phyloP scores from a whole-genome alignment of 2,797 vertebrate species.

The Ctenopoma kingsleyae region DNA sequence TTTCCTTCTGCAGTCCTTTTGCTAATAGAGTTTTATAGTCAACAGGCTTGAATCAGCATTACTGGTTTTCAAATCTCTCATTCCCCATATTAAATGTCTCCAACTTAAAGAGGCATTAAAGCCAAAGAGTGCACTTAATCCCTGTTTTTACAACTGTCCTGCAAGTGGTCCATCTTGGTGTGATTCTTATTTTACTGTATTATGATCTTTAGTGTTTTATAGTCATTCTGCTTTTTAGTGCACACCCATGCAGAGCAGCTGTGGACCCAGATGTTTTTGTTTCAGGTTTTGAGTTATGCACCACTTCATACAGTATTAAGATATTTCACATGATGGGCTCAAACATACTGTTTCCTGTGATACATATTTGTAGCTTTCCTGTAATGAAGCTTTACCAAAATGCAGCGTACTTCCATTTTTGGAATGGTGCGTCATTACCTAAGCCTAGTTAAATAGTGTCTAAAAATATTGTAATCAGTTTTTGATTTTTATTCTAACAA shows the following conservation, averaged over 20 bases:
- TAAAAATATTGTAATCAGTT: not conserved
- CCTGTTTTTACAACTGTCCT: slow-evolving; percentile 47
- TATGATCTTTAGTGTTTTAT: slow-evolving; percentile 41
- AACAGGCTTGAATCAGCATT: slow-evolving; percentile 44
- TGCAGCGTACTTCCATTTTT: slow-evolving; percentile 6
- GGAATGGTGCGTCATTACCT: not conserved
- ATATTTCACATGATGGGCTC: slow-evolving; percentile 39
- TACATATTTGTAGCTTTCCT: slow-evolving; percentile 2
- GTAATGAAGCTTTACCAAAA: slow-evolving; percentile 16
- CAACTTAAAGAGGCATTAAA: slow-evolving; percentile 55
- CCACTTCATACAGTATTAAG: slow-evolving; percentile 47
- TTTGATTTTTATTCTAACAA: not conserved
- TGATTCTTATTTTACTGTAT: slow-evolving; percentile 42
- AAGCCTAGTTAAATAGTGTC: not conserved
- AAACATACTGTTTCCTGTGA: slow-evolving; percentile 35
- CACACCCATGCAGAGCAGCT: slow-evolving; percentile 44
- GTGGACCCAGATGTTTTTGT: slow-evolving; percentile 62
- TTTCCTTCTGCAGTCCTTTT: slow-evolving; percentile 21
- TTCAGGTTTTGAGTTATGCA: slow-evolving; percentile 60
- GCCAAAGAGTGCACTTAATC: slow-evolving; percentile 59
- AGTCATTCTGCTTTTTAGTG: slow-evolving; percentile 29
- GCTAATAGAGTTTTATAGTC: slow-evolving; percentile 46
- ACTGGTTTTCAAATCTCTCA: slow-evolving; percentile 44
- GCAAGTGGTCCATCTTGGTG: slow-evolving; percentile 38
- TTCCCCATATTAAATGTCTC: slow-evolving; percentile 56